Evolutionary conservation across 2,888 invertebrate genomes (phyloP).

Genomic region (Chesias legatella): DNA sequence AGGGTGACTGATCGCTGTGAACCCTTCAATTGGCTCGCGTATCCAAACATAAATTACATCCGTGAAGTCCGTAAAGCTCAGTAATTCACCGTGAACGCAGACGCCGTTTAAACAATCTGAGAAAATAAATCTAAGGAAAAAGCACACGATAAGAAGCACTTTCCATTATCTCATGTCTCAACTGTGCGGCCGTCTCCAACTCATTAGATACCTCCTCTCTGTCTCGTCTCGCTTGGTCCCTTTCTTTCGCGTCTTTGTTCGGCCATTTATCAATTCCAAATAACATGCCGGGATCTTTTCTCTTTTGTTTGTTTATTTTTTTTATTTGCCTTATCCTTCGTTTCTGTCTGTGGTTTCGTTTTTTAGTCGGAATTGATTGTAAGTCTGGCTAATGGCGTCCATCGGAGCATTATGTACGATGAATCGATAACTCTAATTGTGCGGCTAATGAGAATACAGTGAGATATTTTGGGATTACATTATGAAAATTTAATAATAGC

Average conservation of each 20-base stretch:
- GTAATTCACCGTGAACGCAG: conserved; percentile 56
- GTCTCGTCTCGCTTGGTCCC: conserved; percentile 59
- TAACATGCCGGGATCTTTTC: conserved; percentile 77
- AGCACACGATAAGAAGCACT: conserved; percentile 57
- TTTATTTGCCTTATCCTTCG: conserved; percentile 75
- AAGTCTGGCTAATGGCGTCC: conserved; percentile 70
- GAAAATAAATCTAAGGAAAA: conserved; percentile 31
- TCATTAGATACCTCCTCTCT: conserved; percentile 67
- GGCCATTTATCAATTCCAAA: conserved; percentile 80
- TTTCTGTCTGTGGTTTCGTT: conserved; percentile 61
- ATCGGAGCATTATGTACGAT: conserved; percentile 55
- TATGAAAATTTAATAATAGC: conserved; percentile 32
- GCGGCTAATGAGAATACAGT: conserved; percentile 56
- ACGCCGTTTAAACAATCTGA: conserved; percentile 38
- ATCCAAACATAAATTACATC: conserved; percentile 47
- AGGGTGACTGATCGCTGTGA: conserved; percentile 52
- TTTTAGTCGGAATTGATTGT: conserved; percentile 76
- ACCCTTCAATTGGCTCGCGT: conserved; percentile 43
- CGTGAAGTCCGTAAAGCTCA: conserved; percentile 56
- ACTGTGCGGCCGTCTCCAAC: conserved; percentile 55
- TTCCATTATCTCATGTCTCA: conserved; percentile 65
- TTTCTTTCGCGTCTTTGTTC: conserved; percentile 65
- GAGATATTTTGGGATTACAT: conserved; percentile 32
- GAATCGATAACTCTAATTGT: conserved; percentile 69
- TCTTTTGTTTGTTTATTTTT: conserved; percentile 75